phyloP scores from a whole-genome alignment of 2,888 invertebrate genomes.

The Eupithecia dodoneata region DNA sequence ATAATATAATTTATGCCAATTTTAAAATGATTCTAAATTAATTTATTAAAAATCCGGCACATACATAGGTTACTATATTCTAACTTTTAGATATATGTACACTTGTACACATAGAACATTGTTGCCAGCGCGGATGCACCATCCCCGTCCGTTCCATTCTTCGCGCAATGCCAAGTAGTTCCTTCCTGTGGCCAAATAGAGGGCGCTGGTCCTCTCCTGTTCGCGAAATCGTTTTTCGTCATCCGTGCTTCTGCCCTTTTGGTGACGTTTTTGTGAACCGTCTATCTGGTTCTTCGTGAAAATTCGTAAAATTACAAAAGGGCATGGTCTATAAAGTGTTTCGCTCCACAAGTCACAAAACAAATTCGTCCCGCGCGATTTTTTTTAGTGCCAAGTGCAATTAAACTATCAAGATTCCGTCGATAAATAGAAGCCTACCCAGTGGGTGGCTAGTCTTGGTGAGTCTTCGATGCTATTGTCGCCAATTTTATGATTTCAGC shows the following conservation, averaged over 20 bases:
- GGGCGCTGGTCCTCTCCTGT: slow-evolving; percentile 53
- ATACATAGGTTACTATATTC: too few species aligned
- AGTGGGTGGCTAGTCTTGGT: slow-evolving; percentile 91
- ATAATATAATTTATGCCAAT: too few species aligned
- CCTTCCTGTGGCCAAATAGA: slow-evolving; percentile 51
- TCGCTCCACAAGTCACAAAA: slow-evolving; percentile 68
- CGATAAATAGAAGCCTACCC: slow-evolving; percentile 91
- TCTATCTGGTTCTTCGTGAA: slow-evolving; percentile 62
- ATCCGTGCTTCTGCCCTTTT: slow-evolving; percentile 67
- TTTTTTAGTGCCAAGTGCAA: slow-evolving; percentile 84
- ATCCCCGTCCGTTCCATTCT: slow-evolving; percentile 5
- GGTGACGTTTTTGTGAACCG: slow-evolving; percentile 77
- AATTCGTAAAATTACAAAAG: slow-evolving; percentile 39
- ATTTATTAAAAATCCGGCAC: too few species aligned
- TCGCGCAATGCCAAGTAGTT: slow-evolving; percentile 36
- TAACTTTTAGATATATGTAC: too few species aligned
- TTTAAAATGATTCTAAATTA: too few species aligned
- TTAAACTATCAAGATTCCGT: slow-evolving; percentile 92
- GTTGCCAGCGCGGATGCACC: not conserved
- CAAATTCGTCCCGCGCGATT: slow-evolving; percentile 76
- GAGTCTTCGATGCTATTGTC: slow-evolving; percentile 58
- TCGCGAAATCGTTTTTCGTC: slow-evolving; percentile 46
- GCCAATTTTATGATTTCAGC: slow-evolving; percentile 14
- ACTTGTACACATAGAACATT: not conserved
- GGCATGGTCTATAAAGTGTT: slow-evolving; percentile 79